Evolutionary conservation across 2,113 vertebrate genomes (phyloP), one percentile per base, ranked within the genome.

Genomic region (Sterna hirundo): DNA sequence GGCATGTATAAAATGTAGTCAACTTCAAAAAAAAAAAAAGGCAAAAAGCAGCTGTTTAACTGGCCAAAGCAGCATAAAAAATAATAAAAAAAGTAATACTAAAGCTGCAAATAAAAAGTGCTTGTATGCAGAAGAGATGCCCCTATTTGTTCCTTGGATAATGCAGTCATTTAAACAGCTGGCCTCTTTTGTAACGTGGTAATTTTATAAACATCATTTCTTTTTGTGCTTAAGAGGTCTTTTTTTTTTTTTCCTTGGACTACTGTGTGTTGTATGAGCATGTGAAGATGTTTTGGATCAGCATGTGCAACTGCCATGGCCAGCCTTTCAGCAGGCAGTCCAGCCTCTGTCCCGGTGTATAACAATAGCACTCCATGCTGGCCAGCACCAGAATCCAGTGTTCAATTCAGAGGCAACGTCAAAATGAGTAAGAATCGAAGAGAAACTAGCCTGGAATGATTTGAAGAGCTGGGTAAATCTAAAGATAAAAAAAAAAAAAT

Each of bases 381-480:
- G 44, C 19, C 55, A 82, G 57, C 85, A 46, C n/a, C 85, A 66
- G 88, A 88, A 58, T 9, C 54, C 71, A 69, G 60, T 21, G 80
- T 14, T 80, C 87, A 40, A 66, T 93, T 76, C 82, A 90, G 46
- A 81, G 25, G 30, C 44, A 77, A 91, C 5, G 13, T 88, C 84
- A 84, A 76, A 95, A 83, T 0, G 22, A 93, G 84, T 36, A 78
- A 70, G 83, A 90, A 74, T 79, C 0, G 9, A 74, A 89, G 42
- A 70, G 68, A 90, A 93, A 82, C 55, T 82, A 94, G 44, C 34
- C 64, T 88, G 71, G 52, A 95, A 88, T 51, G n/a, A 62, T 84
- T 86, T 95, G 77, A 96, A 95, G 70, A 95, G 51, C n/a, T 79
- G n/a, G 64, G 30, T 42, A 94, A 90, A 32, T 36, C 40, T 74